Evolutionary conservation across 2,888 invertebrate species (phyloP).

Genomic region (Polyploca ridens): DNA sequence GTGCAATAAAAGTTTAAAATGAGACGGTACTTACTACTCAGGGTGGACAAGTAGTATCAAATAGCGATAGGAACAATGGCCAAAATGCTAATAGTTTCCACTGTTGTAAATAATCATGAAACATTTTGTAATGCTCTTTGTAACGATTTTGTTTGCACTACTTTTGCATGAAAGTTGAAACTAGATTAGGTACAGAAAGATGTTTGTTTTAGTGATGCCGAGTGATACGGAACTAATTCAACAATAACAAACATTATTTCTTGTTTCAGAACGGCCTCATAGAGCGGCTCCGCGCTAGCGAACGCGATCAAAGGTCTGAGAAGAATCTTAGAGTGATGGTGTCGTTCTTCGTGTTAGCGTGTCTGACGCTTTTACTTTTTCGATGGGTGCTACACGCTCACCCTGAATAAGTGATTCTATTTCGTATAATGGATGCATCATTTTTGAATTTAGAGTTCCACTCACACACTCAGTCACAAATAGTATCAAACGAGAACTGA

Average conservation of each 20-base stretch:
- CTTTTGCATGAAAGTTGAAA: too few species aligned
- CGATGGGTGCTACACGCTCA: constrained; percentile 74
- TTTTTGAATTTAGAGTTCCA: not conserved
- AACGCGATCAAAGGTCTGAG: constrained; percentile 72
- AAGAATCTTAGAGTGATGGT: constrained; percentile 71
- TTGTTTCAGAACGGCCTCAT: constrained; percentile 73
- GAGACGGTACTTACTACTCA: not conserved
- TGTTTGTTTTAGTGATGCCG: too few species aligned
- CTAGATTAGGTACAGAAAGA: not conserved
- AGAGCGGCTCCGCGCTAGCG: constrained; percentile 72
- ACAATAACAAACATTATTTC: constrained; percentile 14
- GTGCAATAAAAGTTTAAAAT: too few species aligned
- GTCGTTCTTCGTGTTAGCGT: constrained; percentile 65
- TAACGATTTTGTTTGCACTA: too few species aligned
- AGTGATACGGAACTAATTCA: not conserved
- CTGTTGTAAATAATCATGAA: too few species aligned
- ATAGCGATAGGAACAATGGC: too few species aligned
- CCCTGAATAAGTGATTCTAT: constrained; percentile 46
- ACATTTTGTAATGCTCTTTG: too few species aligned
- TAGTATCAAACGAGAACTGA: not conserved
- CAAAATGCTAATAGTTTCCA: too few species aligned
- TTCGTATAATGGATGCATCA: not conserved
- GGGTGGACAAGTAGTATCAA: too few species aligned
- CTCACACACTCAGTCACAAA: not conserved
- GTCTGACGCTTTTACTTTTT: constrained; percentile 63